A percentile compares a stretch with the other conserved stretches of the same genome.
phyloP scores from a whole-genome alignment of 1,140 invertebrate genomes.

The Monomorium pharaonis region DNA sequence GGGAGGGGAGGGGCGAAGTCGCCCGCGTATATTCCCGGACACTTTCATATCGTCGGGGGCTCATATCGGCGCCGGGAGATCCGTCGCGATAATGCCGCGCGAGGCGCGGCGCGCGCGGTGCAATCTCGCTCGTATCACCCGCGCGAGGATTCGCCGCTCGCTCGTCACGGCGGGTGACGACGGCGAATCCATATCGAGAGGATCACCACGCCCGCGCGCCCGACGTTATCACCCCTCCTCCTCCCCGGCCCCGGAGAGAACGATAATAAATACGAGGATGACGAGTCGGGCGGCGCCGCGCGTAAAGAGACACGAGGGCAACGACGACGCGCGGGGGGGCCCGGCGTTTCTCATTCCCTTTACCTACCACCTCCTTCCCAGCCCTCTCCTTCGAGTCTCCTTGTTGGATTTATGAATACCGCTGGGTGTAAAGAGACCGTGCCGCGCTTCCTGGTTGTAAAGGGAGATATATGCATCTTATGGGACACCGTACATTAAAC shows the following conservation, averaged over 20 bases:
- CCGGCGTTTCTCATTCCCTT: neutral
- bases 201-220: slow-evolving; percentile 11
- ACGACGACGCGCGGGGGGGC: slow-evolving; percentile 12
- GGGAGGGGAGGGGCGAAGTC: too few relatives aligned
- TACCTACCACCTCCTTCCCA: neutral
- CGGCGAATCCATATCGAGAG: slow-evolving; percentile 29
- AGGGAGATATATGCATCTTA: slow-evolving; percentile 74
- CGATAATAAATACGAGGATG: slow-evolving; percentile 49
- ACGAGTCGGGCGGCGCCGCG: neutral
- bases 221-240: too few relatives aligned
- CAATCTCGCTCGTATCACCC: slow-evolving; percentile 14
- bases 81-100: slow-evolving; percentile 36
- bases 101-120: neutral
- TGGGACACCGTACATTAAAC: slow-evolving; percentile 71
- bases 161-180: slow-evolving; percentile 10
- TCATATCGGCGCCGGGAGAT: neutral
- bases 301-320: slow-evolving; percentile 28
- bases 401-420: slow-evolving; percentile 71
- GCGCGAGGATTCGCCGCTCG: slow-evolving; percentile 20
- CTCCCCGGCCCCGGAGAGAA: slow-evolving; percentile 4
- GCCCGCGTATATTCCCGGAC: neutral
- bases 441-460: slow-evolving; percentile 70
- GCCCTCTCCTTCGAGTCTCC: slow-evolving; percentile 29
- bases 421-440: slow-evolving; percentile 64
- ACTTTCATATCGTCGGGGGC: neutral